Evolutionary conservation across 1,140 invertebrate genomes (phyloP).

Genomic region (Gryon sp.): DNA sequence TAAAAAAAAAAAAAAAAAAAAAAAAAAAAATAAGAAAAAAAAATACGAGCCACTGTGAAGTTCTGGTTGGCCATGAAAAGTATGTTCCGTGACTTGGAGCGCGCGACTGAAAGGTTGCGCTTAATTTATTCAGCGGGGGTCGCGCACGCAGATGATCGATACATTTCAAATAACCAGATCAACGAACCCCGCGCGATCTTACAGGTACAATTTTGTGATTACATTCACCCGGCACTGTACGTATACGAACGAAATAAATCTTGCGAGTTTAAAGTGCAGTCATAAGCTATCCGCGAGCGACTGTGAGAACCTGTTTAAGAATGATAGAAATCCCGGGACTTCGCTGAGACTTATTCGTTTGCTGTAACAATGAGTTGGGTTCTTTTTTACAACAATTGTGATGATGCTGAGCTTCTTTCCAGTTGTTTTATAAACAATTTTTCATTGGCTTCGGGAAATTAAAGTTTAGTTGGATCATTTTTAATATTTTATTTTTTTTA

Average conservation of each 20-base stretch:
- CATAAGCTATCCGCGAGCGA: slow-evolving; percentile 41
- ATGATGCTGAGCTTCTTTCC: too few species aligned
- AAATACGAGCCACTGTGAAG: slow-evolving; percentile 33
- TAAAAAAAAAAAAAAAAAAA: slow-evolving; percentile 58
- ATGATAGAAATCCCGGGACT: slow-evolving; percentile 28
- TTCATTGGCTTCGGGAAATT: too few species aligned
- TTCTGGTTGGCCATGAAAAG: slow-evolving; percentile 26
- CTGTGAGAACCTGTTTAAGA: slow-evolving; percentile 32
- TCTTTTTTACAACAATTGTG: too few species aligned
- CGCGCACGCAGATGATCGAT: slow-evolving; percentile 49
- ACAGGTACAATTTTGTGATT: slow-evolving; percentile 54
- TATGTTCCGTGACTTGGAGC: slow-evolving; percentile 50
- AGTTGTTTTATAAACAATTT: too few species aligned
- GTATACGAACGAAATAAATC: slow-evolving; percentile 44
- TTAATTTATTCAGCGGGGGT: slow-evolving; percentile 70
- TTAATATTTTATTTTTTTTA: too few species aligned
- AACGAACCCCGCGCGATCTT: slow-evolving; percentile 25
- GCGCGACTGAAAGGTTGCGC: slow-evolving; percentile 61
- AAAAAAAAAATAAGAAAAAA: slow-evolving; percentile 16
- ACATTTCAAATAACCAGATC: slow-evolving; percentile 56
- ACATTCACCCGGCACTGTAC: slow-evolving; percentile 10
- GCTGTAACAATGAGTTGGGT: background rate
- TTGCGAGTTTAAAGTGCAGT: slow-evolving; percentile 30
- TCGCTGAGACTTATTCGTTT: slow-evolving; percentile 3
- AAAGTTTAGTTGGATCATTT: too few species aligned